Percentiles rank a stretch among this genome's conserved stretches.
phyloP scores from a whole-genome alignment of 2,888 invertebrate genomes.

The Criorhina ranunculi region DNA sequence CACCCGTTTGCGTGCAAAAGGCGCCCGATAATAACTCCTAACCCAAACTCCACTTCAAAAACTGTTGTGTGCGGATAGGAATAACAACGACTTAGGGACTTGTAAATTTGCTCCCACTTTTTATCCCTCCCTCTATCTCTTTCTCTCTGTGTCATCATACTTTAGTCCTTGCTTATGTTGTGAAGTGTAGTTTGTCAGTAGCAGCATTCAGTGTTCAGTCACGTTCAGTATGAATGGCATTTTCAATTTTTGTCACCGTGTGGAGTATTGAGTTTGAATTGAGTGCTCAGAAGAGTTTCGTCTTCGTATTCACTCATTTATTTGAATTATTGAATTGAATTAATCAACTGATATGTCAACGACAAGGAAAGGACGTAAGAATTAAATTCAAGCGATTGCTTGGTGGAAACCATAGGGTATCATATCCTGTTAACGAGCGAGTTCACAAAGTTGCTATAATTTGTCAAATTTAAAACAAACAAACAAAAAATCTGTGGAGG shows the following conservation, averaged over 20 bases:
- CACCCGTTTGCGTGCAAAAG: slow-evolving; percentile 61
- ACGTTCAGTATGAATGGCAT: slow-evolving; percentile 72
- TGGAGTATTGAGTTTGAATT: slow-evolving; percentile 64
- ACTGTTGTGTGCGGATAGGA: slow-evolving; percentile 63
- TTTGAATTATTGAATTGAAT: slow-evolving; percentile 58
- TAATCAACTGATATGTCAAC: slow-evolving; percentile 52
- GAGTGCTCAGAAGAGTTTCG: slow-evolving; percentile 46
- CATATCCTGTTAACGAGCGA: too few species aligned
- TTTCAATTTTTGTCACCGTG: slow-evolving; percentile 71
- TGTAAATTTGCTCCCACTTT: slow-evolving; percentile 60
- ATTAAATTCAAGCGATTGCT: background rate
- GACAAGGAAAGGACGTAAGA: background rate
- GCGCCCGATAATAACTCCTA: slow-evolving; percentile 62
- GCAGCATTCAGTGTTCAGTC: slow-evolving; percentile 69
- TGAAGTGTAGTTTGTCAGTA: slow-evolving; percentile 69
- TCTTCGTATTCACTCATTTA: slow-evolving; percentile 30
- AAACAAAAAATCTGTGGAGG: too few species aligned
- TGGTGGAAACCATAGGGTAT: background rate
- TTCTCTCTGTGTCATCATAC: slow-evolving; percentile 13
- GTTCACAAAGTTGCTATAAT: too few species aligned
- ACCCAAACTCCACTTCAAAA: slow-evolving; percentile 69
- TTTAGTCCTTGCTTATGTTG: slow-evolving; percentile 61
- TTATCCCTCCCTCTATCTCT: background rate
- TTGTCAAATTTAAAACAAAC: too few species aligned
- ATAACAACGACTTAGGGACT: slow-evolving; percentile 75